Percentiles rank a stretch among this genome's conserved stretches.
These are phyloP conservation scores for Gambusia yucatana DNA, from an alignment of 2,797 vertebrate species.

Conservation along the genomic window DNA sequence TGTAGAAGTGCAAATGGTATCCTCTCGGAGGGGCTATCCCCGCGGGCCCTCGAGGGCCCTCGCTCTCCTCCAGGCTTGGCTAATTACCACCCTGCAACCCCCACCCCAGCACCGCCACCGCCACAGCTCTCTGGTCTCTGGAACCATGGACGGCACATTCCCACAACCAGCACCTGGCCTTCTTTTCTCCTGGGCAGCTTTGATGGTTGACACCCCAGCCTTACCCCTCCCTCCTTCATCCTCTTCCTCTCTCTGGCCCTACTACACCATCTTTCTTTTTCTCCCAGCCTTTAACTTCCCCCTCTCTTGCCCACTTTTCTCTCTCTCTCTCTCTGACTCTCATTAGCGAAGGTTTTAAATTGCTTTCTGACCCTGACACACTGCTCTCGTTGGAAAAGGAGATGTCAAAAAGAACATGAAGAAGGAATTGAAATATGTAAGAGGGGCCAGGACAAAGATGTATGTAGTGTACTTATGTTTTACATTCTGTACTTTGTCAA, in stretches of 20 bases:
- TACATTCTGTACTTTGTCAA: constrained; percentile 55
- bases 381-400: constrained; percentile 77
- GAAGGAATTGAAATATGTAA: constrained; percentile 28
- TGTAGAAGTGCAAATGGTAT: constrained; percentile 86
- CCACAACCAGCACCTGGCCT: constrained; percentile 84
- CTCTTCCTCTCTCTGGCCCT: constrained; percentile 69
- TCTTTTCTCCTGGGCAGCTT: constrained; percentile 83
- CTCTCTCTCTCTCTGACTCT: constrained; percentile 71
- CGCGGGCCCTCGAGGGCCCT: constrained; percentile 71
- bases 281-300: constrained; percentile 70
- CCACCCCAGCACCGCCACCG: constrained; percentile 8
- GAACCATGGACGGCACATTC: constrained; percentile 77
- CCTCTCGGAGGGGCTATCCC: constrained; percentile 82
- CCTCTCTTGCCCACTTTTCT: constrained; percentile 69
- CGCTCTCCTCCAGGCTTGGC: constrained; percentile 82
- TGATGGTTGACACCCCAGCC: constrained; percentile 84
- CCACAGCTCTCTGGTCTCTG: constrained; percentile 63
- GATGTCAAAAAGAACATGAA: constrained; percentile 65
- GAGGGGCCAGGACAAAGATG: constrained; percentile 29
- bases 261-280: constrained; percentile 70
- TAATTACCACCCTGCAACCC: constrained; percentile 72
- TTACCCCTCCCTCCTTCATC: constrained; percentile 63
- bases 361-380: constrained; percentile 87
- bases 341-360: constrained; percentile 90
- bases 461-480: constrained; percentile 40